Base-by-base conservation (phyloP, 2,113 vertebrate genomes). In the Aythya baeri region DNA sequence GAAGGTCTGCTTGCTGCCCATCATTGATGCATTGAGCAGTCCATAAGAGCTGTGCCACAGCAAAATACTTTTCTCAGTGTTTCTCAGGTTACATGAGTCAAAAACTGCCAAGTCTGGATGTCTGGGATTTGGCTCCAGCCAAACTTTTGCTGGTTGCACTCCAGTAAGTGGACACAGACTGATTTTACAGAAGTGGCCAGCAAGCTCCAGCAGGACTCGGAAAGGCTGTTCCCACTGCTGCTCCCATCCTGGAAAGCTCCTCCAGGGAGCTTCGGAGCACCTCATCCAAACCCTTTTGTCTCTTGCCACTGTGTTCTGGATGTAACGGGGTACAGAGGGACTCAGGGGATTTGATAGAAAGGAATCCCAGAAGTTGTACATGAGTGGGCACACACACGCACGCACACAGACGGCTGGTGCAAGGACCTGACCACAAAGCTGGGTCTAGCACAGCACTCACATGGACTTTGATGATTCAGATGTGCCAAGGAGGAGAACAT, bases 41-140 rank as follows among this genome's bases (percentile, higher is more conserved):
- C 41, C 8, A 0, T 11, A 29, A 81, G 77, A 73, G 38, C 77
- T n/a, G 70, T 84, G 81, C 52, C 77, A 76, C 84, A 76, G 27
- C 13, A 44, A 76, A 87, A 85, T 61, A 29, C 67, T 89, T 78
- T 66, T 72, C 7, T 2, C 31, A 10, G 38, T 68, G 74, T 89
- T 89, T 85, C 84, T 94, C 91, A 85, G 9, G 81, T 92, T 87
- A 76, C 73, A 34, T 5, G 49, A 88, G 66, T 66, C 55, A 85
- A 95, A 95, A 91, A 79, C 55, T 76, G 78, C 82, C 70, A 76
- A 70, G 74, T 46, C 55, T 94, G 83, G 70, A 77, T 67, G 46
- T 67, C 66, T 81, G 65, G 49, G 81, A 73, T 91, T 93, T 85
- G 78, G 84, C 74, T 92, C 55, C 22, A 27, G 65, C 71, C 49